A percentile compares a stretch with the other conserved stretches of the same genome.
Evolutionary conservation across 2,113 vertebrate species (phyloP).

Genomic region (Gadus chalcogrammus): DNA sequence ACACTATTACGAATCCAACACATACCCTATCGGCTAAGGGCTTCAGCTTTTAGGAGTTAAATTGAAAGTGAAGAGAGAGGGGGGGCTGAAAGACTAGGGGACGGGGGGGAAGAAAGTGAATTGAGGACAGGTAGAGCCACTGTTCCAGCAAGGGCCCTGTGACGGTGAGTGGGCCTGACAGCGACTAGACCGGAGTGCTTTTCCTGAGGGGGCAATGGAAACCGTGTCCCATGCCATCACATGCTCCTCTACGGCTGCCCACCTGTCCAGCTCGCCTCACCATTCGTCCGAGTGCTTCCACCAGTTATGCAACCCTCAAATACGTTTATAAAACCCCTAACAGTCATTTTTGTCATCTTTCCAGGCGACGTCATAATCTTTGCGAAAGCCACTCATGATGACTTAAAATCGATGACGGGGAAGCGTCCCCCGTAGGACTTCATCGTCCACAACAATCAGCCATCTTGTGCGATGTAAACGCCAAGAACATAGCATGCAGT

Average conservation of each 20-base stretch:
- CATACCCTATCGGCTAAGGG: no score
- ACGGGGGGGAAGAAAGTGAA: neutral
- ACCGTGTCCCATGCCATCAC: neutral
- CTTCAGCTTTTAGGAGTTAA: no score
- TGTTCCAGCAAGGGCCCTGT: neutral
- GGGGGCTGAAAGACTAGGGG: no score
- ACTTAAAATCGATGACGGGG: no score
- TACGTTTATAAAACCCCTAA: neutral
- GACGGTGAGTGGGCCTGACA: neutral
- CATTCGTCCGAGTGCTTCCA: neutral
- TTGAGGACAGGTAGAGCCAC: neutral
- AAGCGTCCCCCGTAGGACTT: no score
- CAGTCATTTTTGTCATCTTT: neutral
- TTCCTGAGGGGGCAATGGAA: neutral
- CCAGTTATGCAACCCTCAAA: neutral
- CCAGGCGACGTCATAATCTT: neutral
- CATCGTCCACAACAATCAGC: neutral
- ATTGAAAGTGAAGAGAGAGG: neutral
- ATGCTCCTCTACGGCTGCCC: neutral
- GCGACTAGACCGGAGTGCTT: neutral
- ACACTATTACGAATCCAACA: no score
- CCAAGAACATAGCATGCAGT: neutral
- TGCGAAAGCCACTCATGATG: neutral
- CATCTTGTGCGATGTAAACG: constrained; percentile 3
- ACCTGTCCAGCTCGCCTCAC: neutral